Base-by-base conservation (phyloP, 2,113 vertebrate genomes). In the Onychostruthus taczanowskii region DNA sequence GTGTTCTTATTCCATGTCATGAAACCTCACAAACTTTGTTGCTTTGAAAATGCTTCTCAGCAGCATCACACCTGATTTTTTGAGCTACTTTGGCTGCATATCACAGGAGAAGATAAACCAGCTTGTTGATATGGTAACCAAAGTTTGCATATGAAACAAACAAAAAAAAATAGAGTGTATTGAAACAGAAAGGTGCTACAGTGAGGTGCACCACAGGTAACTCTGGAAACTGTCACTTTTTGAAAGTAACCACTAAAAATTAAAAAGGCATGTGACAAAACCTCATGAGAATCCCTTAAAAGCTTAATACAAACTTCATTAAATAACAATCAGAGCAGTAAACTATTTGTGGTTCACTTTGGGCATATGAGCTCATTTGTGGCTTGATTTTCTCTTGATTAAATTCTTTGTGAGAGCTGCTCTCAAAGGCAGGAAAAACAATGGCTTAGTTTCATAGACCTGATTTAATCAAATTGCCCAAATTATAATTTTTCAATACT, bases 361-460 rank as follows among this genome's bases (percentile, higher is more conserved):
- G 46, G 59, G 92, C 43, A n/a, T 58, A 59, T 19, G 72, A 94
- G 30, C 35, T 92, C 44, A 20, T 92, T 90, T 92, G 90, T 90
- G 87, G 64, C 56, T 96, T 91, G 63, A 94, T 22, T 86, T 87
- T 93, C 55, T 80, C 67, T 35, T 77, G 41, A 82, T 73, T 73
- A 80, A 95, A 90, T 89, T 87, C 27, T 59, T 88, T 72, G 39
- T 1, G 4, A 93, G 52, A 87, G 19, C 43, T 79, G 28, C 49
- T 79, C 49, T 94, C 55, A 52, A 79, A 94, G 26, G 46, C 69
- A 89, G n/a, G 66, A 77, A 68, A 66, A 61, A 2, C 9, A 74
- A 6, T 3, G 28, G 6, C 6, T 41, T 93, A 21, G 31, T 66
- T 95, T 77, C 43, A 59, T 37, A 10, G 15, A 50, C 37, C 27